Base-by-base conservation (phyloP, 2,888 invertebrate genomes). In the Drosophila yooni region DNA sequence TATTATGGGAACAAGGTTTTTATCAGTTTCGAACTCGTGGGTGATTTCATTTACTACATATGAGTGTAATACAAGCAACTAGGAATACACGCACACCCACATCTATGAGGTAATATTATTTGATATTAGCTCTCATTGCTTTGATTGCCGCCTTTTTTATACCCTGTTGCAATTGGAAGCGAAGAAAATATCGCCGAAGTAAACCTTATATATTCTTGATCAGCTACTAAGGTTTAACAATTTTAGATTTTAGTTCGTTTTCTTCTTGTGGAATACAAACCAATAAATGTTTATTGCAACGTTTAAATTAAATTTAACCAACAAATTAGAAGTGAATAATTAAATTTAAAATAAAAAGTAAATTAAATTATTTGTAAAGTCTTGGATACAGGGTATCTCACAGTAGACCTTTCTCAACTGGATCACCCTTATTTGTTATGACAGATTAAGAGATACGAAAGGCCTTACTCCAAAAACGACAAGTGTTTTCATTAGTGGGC, bases 1-100 rank as follows among this genome's bases (percentile, higher is more conserved):
- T 68, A 74, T 65, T 69, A 81, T 66, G 81, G 75, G 78, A 75
- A 78, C 68, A 67, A 53, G 58, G 56, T 50, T 38, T 54, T 64
- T 74, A 75, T 72, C 81, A 76, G 79, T 75, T 48, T 60, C 69
- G 29, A 68, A 38, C 46, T 40, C 50, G 56, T 51, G 57, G 53
- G 53, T 71, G 75, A 71, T 79, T 78, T 78, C 71, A 62, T 79
- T 70, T 66, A 67, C 57, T 46, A 8, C 29, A 43, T 57, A 43
- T 70, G 29, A 61, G 67, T 64, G 74, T 67, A 78, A 77, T 78
- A 50, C 36, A 59, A 73, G 67, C 27, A 46, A 72, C 68, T 76
- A 62, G 51, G 34, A 33, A 52, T 48, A 50, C 27, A 48, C 46
- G 13, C 3, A 21, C 21, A 21, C 66, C 52, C 25, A 21, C 31